Evolutionary conservation across 2,888 invertebrate species (phyloP), one percentile per base, ranked within the genome.

Genomic region (Phortica magna): DNA sequence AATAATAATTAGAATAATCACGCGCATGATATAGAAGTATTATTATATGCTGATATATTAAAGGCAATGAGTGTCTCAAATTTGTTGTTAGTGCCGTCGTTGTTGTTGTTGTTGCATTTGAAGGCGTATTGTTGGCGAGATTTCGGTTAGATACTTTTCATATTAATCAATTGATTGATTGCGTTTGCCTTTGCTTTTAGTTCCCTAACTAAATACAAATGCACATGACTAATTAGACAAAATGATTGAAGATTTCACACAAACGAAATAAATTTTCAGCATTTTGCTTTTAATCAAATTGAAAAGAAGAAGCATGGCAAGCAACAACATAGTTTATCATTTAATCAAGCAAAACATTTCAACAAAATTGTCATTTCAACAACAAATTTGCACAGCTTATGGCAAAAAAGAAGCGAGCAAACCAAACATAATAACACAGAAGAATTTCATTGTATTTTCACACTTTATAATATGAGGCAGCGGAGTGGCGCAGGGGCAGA

Each of bases 1-100:
- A 71, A 71, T 71, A 55, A 53, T 55, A 53, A 71, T 71, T 79
- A 81, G 84, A 87, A 87, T 87, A 82, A 88, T 80, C 80, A 81
- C 22, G 80, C 78, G 85, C 88, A 83, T 80, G 85, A 81, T 87
- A 81, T 81, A 74, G 19, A 67, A 79, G 84, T 82, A 79, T 71
- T 43, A 42, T 31, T 42, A 42, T 10, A 42, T 41, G 67, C 65
- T 78, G 78, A 78, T 42, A 41, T 39, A 41, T 65, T 41, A 48
- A 80, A 71, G 76, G 61, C 75, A 65, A 41, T 61, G 68, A 71
- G 76, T 74, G 70, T 65, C 19, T 64, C 74, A 59, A 64, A 76
- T 42, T 74, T 65, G 79, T 79, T 72, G 31, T 31, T 31, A 31
- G 5, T 31, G 1, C 5, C 5, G 31, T 31, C 5, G 31, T 31